Evolutionary conservation across 2,797 vertebrate species (phyloP).

Genomic region (Poecile montanus): DNA sequence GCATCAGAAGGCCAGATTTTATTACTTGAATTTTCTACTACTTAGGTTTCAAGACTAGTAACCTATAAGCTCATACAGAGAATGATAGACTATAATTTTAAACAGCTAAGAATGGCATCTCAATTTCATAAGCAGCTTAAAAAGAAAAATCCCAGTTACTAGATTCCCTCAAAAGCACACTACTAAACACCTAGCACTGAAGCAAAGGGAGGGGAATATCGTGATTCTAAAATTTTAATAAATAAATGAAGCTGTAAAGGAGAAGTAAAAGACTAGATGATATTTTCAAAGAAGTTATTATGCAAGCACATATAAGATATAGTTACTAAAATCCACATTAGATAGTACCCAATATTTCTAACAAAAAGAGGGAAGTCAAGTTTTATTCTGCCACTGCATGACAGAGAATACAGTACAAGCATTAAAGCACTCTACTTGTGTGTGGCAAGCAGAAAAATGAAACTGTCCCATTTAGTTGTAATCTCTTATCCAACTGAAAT

Average conservation of each 20-base stretch:
- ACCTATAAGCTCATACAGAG: background rate
- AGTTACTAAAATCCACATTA: background rate
- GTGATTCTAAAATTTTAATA: background rate
- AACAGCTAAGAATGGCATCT: background rate
- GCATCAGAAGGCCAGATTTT: background rate
- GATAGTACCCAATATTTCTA: background rate
- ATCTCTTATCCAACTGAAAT: background rate
- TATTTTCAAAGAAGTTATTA: background rate
- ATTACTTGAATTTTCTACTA: background rate
- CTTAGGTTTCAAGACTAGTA: background rate
- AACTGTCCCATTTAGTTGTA: background rate
- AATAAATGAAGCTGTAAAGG: background rate
- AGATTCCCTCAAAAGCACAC: background rate
- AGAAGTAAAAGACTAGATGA: background rate
- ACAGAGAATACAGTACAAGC: background rate
- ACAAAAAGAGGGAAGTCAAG: background rate
- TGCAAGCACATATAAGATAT: background rate
- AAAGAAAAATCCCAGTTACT: background rate
- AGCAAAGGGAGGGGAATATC: background rate
- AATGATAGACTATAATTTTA: background rate
- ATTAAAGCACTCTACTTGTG: background rate
- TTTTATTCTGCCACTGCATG: background rate
- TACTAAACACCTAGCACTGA: background rate
- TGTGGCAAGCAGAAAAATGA: background rate
- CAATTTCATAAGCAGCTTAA: background rate